A percentile compares a stretch with the other conserved stretches of the same genome.
These are phyloP conservation scores for Microplitis demolitor DNA, from an alignment of 1,140 invertebrate genomes.

Conservation along the genomic window DNA sequence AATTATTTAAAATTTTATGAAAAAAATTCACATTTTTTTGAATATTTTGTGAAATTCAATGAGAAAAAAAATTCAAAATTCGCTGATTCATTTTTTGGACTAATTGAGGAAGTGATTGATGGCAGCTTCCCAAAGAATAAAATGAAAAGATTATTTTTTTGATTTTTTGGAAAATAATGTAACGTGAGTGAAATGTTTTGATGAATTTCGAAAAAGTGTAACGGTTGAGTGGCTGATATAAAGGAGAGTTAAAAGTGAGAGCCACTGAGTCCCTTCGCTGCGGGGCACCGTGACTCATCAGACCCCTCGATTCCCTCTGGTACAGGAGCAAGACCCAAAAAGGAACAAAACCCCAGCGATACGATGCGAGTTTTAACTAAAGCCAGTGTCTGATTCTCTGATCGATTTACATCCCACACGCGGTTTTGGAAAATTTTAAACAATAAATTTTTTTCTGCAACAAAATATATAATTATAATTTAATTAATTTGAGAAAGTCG, in stretches of 20 bases:
- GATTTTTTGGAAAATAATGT: neutral
- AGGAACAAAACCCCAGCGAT: constrained; percentile 54
- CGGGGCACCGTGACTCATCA: constrained; percentile 61
- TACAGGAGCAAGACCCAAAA: constrained; percentile 58
- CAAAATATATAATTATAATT: neutral
- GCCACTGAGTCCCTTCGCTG: constrained; percentile 51
- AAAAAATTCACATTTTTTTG: too few relatives aligned
- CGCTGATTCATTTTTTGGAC: too few relatives aligned
- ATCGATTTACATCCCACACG: constrained; percentile 59
- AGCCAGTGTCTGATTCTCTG: constrained; percentile 56
- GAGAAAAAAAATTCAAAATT: too few relatives aligned
- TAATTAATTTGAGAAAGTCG: neutral
- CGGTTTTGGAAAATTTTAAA: constrained; percentile 48
- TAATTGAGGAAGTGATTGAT: too few relatives aligned
- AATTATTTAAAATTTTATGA: too few relatives aligned
- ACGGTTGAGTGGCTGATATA: too few relatives aligned
- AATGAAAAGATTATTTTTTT: neutral
- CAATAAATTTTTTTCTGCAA: constrained; percentile 3
- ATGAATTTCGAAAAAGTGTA: neutral
- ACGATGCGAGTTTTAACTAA: constrained; percentile 37
- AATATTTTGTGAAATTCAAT: too few relatives aligned
- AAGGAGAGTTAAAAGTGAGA: constrained; percentile 36
- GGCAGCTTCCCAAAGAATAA: too few relatives aligned
- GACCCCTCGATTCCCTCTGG: constrained; percentile 58
- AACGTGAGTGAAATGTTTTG: neutral